A percentile compares a stretch with the other conserved stretches of the same genome.
Evolutionary conservation across 92 coral and sea anemone genomes (phyloP).

Genomic region (Porites rus): DNA sequence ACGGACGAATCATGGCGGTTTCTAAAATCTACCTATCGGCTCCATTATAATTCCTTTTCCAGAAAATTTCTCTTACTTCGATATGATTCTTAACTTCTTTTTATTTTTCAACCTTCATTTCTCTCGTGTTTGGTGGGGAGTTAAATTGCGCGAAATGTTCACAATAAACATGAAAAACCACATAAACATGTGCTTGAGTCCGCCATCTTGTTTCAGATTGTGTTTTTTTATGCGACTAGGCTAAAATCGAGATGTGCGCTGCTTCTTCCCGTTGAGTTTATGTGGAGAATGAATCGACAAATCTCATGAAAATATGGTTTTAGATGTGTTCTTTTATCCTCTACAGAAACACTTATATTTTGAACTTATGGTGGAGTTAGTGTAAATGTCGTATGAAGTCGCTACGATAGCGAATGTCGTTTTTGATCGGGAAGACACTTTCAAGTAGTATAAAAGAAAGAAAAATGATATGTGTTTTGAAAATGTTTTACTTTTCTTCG

Average conservation of each 20-base stretch:
- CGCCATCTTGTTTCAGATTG: slow-evolving; percentile 42
- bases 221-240: slow-evolving; percentile 10
- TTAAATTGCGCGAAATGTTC: slow-evolving; percentile 2
- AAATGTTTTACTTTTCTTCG: neutral
- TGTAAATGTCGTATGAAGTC: neutral
- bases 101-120: neutral
- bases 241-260: neutral
- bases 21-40: neutral
- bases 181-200: slow-evolving; percentile 41
- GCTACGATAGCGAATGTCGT: neutral
- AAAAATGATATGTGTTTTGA: neutral
- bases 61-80: neutral
- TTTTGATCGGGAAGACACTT: neutral
- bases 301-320: neutral
- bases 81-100: neutral
- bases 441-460: neutral
- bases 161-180: neutral
- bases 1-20: neutral
- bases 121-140: neutral
- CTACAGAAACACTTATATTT: slow-evolving; percentile 3
- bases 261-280: neutral
- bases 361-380: slow-evolving; percentile 1
- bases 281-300: neutral
- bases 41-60: neutral
- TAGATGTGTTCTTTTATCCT: neutral